Conservation (phyloP, 2,888 invertebrate species). For the Capitulum mitella region DNA sequence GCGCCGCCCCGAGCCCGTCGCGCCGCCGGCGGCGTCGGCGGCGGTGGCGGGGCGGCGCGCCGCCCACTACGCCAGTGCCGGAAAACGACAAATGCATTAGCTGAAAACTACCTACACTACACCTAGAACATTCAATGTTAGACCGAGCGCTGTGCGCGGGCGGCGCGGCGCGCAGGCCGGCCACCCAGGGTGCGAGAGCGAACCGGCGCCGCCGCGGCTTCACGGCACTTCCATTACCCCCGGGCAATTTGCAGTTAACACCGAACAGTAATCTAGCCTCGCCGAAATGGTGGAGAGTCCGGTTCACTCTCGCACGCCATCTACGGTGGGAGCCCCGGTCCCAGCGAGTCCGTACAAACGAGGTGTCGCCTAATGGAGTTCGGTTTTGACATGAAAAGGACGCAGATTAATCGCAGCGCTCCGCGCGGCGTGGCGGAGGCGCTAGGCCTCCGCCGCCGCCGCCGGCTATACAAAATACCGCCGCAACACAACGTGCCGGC, state of each 20-base stretch:
- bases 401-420: too few species aligned
- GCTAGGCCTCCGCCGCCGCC: not conserved
- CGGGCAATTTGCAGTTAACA: too few species aligned
- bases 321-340: not conserved
- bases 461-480: not conserved
- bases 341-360: not conserved
- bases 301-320: not conserved
- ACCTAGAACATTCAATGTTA: not conserved
- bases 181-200: not conserved
- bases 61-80: not conserved
- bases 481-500: not conserved
- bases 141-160: not conserved
- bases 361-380: too few species aligned
- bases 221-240: too few species aligned
- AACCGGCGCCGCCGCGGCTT: not conserved
- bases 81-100: not conserved
- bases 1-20: too few species aligned
- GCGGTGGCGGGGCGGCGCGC: not conserved
- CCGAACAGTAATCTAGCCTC: not conserved
- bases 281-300: not conserved
- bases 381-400: too few species aligned
- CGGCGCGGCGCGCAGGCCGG: not conserved
- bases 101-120: conserved; percentile 9
- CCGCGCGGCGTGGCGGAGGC: too few species aligned
- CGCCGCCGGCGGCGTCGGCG: not conserved